Evolutionary conservation across 2,113 vertebrate species (phyloP).

Genomic region (Ceuthmochares aereus): DNA sequence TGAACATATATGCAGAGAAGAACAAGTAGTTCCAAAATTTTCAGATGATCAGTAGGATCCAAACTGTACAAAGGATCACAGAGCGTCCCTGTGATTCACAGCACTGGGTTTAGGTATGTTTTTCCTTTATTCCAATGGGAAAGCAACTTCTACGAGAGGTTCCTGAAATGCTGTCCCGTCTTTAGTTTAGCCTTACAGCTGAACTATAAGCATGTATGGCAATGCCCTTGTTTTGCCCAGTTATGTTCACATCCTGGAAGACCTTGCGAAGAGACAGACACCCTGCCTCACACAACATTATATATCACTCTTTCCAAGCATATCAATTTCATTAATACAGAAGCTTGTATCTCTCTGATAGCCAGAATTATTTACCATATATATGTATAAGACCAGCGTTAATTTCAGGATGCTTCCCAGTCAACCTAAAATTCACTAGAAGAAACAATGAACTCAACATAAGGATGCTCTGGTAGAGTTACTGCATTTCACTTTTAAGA

Average conservation of each 20-base stretch:
- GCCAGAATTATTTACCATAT: neutral
- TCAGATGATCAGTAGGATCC: neutral
- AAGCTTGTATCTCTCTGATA: neutral
- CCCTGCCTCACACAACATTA: too few relatives aligned
- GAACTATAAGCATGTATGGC: neutral
- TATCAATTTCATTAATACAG: fast-evolving
- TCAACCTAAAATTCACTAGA: neutral
- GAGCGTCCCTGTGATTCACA: neutral
- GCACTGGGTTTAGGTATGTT: fast-evolving
- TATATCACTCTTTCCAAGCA: neutral
- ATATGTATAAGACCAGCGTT: neutral
- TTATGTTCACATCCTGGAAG: neutral
- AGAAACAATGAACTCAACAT: neutral
- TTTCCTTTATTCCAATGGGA: neutral
- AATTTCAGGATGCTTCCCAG: neutral
- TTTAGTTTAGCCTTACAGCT: neutral
- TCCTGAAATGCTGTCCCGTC: neutral
- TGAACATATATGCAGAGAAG: neutral
- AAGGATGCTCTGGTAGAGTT: neutral
- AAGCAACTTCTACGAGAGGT: neutral
- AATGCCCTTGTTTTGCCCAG: neutral
- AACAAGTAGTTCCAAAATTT: neutral
- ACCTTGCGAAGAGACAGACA: neutral
- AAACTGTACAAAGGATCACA: neutral
- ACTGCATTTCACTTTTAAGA: neutral